Base-by-base conservation (phyloP, 2,113 vertebrate species). In the Hyla sarda region DNA sequence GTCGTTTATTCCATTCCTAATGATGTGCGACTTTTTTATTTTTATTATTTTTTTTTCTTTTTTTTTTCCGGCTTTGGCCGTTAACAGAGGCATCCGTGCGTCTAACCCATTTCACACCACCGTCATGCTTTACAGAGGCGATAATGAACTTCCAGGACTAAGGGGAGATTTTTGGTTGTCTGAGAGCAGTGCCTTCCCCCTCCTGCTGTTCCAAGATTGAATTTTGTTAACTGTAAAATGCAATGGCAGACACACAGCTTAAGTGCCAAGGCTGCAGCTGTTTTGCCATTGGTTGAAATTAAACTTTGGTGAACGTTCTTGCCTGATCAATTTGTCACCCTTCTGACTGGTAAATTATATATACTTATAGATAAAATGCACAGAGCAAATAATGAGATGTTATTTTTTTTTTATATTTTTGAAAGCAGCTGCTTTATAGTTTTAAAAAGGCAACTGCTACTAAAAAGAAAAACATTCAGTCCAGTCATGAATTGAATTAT, bases 1-100 rank as follows among this genome's bases (percentile, higher is more conserved):
- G 92, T 96, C 95, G 94, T 97, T 97, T 96, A 97, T 98, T 97
- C 95, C 94, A 94, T 94, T 95, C 94, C 93, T 95, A 96, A 97
- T 94, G 92, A 96, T 92, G 92, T 94, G 94, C 91, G 91, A 94
- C 93, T 96, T 91, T 77, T 76, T 76, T 76, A 52, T 32, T 77
- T 90, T 92, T 91, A 82, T 73, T 79, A 73, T 73, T 74, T 78
- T 83, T 73, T 14, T 87, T 87, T 89, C 92, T 91, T 87, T 83
- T 84, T 83, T 41, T 41, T 8, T 8, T 8, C 58, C 73, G 56
- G 50, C 92, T 92, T 92, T 95, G 93, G 93, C 92, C 93, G 93
- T 96, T 95, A 95, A 91, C 94, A 88, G 94, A 95, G 92, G 94
- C 94, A 94, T 94, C 92, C 92, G 91, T 94, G 94, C 94, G 88